phyloP scores from a whole-genome alignment of 1,140 invertebrate genomes.

The Drosophila nasuta region DNA sequence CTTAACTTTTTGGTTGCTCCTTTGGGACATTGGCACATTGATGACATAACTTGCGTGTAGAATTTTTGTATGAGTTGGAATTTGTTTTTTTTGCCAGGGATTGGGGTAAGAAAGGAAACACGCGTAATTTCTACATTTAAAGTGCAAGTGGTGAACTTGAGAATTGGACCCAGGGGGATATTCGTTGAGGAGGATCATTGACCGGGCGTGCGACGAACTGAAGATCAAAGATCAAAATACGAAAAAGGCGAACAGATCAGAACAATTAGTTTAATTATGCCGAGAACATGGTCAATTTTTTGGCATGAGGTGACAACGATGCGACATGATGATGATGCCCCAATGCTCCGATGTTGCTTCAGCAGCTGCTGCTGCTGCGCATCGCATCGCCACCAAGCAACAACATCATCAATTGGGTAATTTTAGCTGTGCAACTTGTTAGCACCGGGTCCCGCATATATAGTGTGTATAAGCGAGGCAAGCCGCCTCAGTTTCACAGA shows the following conservation, averaged over 20 bases:
- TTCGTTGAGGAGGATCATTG: slow-evolving; percentile 58
- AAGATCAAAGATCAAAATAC: slow-evolving; percentile 48
- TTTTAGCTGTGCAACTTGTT: slow-evolving; percentile 75
- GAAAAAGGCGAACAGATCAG: slow-evolving; percentile 35
- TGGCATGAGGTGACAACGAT: slow-evolving; percentile 80
- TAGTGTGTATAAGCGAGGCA: slow-evolving; percentile 13
- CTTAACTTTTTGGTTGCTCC: slow-evolving; percentile 60
- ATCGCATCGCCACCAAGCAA: background rate
- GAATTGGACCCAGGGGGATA: slow-evolving; percentile 76
- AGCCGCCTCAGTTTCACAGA: slow-evolving; percentile 47
- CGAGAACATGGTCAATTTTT: slow-evolving; percentile 63
- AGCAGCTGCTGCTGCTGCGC: background rate
- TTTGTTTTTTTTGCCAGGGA: background rate
- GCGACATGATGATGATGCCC: slow-evolving; percentile 79
- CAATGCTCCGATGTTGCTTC: slow-evolving; percentile 23
- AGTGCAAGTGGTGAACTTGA: slow-evolving; percentile 75
- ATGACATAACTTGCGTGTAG: slow-evolving; percentile 68
- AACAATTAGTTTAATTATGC: slow-evolving; percentile 82
- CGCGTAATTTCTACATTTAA: slow-evolving; percentile 70
- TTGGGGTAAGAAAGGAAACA: slow-evolving; percentile 24
- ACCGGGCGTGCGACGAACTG: slow-evolving; percentile 40
- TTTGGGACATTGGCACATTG: slow-evolving; percentile 60
- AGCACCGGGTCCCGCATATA: slow-evolving; percentile 73
- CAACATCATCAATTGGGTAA: slow-evolving; percentile 74
- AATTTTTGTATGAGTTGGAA: slow-evolving; percentile 16